Evolutionary conservation across 1,140 invertebrate genomes (phyloP).

Genomic region (Bombus confusus): DNA sequence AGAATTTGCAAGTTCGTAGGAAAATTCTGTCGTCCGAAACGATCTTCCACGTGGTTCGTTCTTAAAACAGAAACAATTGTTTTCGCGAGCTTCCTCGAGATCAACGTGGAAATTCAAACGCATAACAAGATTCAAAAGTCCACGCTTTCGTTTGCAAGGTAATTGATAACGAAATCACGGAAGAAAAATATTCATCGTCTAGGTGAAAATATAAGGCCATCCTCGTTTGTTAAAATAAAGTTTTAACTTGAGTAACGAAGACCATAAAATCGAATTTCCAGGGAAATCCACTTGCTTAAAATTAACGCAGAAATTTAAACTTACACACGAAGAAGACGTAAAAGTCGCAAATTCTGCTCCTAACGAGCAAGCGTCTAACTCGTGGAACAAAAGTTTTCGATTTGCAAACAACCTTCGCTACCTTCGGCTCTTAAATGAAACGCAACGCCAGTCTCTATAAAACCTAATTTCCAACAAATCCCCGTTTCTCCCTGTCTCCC

Average conservation of each 20-base stretch:
- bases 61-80: too few species aligned
- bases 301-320: neutral
- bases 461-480: neutral
- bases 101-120: too few species aligned
- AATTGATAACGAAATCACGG: too few species aligned
- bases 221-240: neutral
- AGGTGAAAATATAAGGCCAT: too few species aligned
- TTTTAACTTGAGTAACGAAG: neutral
- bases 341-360: neutral
- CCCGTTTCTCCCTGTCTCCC: neutral
- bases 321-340: neutral
- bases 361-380: neutral
- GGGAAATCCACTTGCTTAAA: neutral
- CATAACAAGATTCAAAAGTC: too few species aligned
- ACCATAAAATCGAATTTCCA: neutral
- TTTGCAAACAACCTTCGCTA: neutral
- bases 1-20: too few species aligned
- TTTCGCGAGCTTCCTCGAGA: too few species aligned
- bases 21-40: too few species aligned
- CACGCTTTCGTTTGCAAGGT: too few species aligned
- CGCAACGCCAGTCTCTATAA: neutral
- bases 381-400: neutral
- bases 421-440: neutral
- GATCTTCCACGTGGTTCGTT: too few species aligned
- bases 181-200: neutral